Percentiles rank a stretch among this genome's conserved stretches.
These are phyloP conservation scores for Ptyas mucosa DNA, from an alignment of 2,113 vertebrate species.

Conservation along the genomic window DNA sequence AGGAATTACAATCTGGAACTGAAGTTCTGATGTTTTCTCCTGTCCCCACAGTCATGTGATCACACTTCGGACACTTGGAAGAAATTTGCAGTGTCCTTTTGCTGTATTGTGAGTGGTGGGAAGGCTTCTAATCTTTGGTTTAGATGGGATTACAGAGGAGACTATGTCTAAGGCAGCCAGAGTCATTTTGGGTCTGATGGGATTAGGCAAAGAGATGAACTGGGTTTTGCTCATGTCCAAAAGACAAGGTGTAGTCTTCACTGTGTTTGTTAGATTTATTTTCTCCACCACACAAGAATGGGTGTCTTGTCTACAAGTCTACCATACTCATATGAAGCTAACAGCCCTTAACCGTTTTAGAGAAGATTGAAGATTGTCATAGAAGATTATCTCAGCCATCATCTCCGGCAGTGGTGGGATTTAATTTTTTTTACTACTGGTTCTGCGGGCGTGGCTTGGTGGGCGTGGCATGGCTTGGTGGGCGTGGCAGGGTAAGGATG, in stretches of 20 bases:
- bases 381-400: too few species aligned
- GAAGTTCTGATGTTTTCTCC: too few species aligned
- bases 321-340: not conserved
- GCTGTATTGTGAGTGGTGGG: not conserved
- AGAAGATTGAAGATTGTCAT: not conserved
- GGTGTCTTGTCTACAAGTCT: not conserved
- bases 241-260: not conserved
- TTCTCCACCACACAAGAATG: not conserved
- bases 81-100: not conserved
- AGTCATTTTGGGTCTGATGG: not conserved
- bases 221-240: not conserved
- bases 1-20: too few species aligned
- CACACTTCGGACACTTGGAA: too few species aligned
- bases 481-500: too few species aligned
- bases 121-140: not conserved
- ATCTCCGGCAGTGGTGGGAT: too few species aligned
- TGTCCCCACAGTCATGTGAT: too few species aligned
- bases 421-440: too few species aligned
- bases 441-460: too few species aligned
- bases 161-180: too few species aligned
- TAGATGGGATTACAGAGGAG: not conserved
- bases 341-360: not conserved
- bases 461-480: too few species aligned
- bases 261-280: not conserved
- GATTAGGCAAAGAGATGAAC: not conserved